These are phyloP conservation scores for Aphidius ervi DNA, from an alignment of 1,140 invertebrate genomes.

Conservation along the genomic window DNA sequence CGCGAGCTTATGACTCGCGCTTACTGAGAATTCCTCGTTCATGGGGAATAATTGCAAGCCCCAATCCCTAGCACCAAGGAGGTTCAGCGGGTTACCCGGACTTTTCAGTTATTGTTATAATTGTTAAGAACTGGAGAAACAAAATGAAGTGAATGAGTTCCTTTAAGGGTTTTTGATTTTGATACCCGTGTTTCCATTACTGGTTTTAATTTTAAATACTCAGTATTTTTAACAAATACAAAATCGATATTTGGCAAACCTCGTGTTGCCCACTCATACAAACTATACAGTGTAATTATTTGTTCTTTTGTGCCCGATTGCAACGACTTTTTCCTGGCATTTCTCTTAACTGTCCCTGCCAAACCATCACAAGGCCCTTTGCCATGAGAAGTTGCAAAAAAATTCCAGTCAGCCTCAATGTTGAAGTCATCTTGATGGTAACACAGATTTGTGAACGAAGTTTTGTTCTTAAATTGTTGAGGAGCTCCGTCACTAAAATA, in stretches of 20 bases:
- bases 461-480: constrained; percentile 28
- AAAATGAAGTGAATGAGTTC: background rate
- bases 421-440: constrained; percentile 16
- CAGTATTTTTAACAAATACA: background rate
- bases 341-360: constrained; percentile 29
- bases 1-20: no score
- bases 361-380: constrained; percentile 24
- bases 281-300: background rate
- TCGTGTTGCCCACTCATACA: background rate
- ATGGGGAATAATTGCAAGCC: no score
- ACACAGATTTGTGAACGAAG: constrained; percentile 24
- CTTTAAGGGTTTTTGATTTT: background rate
- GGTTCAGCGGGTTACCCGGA: no score
- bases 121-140: background rate
- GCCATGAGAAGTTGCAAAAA: constrained; percentile 34
- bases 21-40: no score
- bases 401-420: constrained; percentile 27
- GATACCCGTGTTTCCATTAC: background rate
- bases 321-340: constrained; percentile 5
- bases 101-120: no score
- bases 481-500: constrained; percentile 20
- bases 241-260: constrained; percentile 3
- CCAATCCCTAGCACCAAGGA: no score
- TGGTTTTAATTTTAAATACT: constrained; percentile 5
- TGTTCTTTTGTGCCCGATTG: background rate